Conservation (phyloP, 2,888 invertebrate species). For the Dryococelus australis region DNA sequence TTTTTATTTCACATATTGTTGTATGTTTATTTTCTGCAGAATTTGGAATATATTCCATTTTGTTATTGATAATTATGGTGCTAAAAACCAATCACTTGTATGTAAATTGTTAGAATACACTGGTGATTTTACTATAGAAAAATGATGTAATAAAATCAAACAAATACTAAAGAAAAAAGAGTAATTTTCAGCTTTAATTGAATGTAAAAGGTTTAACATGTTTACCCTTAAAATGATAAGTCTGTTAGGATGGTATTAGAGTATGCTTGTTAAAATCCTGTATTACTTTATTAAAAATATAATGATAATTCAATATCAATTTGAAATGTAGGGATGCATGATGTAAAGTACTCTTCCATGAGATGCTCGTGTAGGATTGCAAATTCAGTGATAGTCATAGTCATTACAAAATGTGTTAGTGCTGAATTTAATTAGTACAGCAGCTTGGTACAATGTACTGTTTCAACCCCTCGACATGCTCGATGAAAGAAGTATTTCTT, state of each 20-base stretch:
- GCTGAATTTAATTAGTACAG: background rate
- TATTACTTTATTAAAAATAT: background rate
- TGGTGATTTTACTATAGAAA: background rate
- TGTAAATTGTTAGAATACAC: background rate
- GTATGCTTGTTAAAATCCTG: background rate
- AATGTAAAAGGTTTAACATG: slow-evolving; percentile 18
- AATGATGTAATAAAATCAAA: slow-evolving; percentile 20
- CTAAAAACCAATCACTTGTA: background rate
- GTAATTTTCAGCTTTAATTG: slow-evolving; percentile 19
- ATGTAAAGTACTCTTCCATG: background rate
- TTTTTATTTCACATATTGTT: background rate
- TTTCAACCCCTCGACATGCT: too few relatives aligned
- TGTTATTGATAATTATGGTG: background rate
- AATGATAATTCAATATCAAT: background rate
- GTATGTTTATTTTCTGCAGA: background rate
- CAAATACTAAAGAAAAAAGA: background rate
- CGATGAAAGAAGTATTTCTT: too few relatives aligned
- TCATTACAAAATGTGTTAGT: background rate
- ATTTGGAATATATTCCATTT: background rate
- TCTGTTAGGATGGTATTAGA: background rate
- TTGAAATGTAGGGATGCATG: background rate
- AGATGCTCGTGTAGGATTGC: background rate
- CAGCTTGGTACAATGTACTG: too few relatives aligned
- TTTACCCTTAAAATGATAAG: background rate
- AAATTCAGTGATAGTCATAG: background rate